These are phyloP conservation scores for Julus scandinavius DNA, from an alignment of 2,888 invertebrate genomes.

Conservation along the genomic window DNA sequence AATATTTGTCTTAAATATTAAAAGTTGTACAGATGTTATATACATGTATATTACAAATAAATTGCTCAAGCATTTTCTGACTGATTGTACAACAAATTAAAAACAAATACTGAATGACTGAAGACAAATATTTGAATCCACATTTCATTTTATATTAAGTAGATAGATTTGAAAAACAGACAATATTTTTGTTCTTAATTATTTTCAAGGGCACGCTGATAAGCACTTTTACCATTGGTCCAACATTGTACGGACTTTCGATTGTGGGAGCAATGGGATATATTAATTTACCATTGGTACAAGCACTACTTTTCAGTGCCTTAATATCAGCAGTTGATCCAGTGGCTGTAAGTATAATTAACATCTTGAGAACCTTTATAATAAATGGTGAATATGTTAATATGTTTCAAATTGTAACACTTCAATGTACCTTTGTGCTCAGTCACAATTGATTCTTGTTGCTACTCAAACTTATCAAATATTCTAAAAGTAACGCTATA, in stretches of 20 bases:
- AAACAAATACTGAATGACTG: neutral
- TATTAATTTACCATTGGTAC: conserved; percentile 60
- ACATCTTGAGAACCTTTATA: neutral
- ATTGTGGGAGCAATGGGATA: conserved; percentile 59
- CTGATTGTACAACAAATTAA: no score
- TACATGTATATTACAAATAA: no score
- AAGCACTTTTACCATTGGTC: conserved; percentile 64
- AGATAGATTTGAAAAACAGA: neutral
- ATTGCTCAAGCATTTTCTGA: no score
- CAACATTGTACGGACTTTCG: conserved; percentile 60
- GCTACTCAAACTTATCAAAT: no score
- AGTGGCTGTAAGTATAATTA: conserved; percentile 67
- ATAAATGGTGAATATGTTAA: no score
- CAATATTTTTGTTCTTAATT: neutral
- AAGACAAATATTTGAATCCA: neutral
- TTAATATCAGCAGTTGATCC: conserved; percentile 72
- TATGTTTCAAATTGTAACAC: no score
- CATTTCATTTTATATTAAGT: neutral
- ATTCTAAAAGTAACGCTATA: no score
- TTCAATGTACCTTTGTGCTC: no score
- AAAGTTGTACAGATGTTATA: no score
- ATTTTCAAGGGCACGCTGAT: conserved; percentile 63
- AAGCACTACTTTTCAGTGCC: conserved; percentile 68
- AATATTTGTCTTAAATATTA: no score
- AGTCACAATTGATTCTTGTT: no score